Evolutionary conservation across 2,888 invertebrate genomes (phyloP).

Genomic region (Rhagonycha lutea): DNA sequence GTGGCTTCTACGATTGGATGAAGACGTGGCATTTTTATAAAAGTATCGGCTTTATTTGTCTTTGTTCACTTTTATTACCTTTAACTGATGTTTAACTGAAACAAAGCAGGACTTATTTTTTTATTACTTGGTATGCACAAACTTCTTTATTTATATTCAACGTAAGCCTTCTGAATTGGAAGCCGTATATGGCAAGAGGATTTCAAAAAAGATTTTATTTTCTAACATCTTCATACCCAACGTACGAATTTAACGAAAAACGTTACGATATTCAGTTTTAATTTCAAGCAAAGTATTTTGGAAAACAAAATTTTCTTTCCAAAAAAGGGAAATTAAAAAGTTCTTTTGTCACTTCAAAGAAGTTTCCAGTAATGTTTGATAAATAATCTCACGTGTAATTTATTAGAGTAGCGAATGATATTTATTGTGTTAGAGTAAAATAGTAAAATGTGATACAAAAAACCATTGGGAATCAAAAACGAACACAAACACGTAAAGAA

Average conservation of each 20-base stretch:
- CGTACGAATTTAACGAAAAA: not conserved
- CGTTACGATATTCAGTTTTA: not conserved
- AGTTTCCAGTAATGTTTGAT: not conserved
- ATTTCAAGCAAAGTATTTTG: not conserved
- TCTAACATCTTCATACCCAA: not conserved
- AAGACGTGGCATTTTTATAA: not conserved
- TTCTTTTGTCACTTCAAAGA: not conserved
- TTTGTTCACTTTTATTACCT: not conserved
- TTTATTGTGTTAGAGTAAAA: not conserved
- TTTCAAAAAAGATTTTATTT: not conserved
- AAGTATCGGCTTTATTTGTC: not conserved
- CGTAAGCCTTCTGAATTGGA: not conserved
- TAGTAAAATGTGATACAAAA: not conserved
- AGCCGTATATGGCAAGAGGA: not conserved
- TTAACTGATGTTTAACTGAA: not conserved
- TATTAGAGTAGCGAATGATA: not conserved
- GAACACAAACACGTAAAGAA: constrained; percentile 16
- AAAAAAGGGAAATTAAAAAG: not conserved
- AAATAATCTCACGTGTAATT: not conserved
- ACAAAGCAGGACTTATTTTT: not conserved
- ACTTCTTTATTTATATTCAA: not conserved
- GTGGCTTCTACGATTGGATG: constrained; percentile 1
- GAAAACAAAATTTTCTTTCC: not conserved
- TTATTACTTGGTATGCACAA: not conserved
- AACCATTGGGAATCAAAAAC: constrained; percentile 8